Conservation (phyloP, 2,113 vertebrate species). For the Ciconia maguari region DNA sequence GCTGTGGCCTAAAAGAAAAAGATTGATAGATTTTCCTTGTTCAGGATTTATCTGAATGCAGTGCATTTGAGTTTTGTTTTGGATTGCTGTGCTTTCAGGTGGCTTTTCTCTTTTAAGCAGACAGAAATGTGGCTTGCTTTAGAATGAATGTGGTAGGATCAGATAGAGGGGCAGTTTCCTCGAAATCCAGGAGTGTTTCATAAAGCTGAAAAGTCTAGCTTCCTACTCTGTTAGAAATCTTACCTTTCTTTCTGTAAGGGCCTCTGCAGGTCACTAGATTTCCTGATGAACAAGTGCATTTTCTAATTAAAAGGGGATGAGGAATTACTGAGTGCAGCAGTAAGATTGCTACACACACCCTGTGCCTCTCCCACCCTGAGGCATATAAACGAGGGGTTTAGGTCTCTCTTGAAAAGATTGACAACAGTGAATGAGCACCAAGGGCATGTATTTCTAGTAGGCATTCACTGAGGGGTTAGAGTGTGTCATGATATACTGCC, state of each 20-base stretch:
- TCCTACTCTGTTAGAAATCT: not conserved
- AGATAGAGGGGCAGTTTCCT: not conserved
- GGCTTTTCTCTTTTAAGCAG: not conserved
- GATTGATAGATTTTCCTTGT: not conserved
- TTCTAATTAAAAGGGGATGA: not conserved
- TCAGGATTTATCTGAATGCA: not conserved
- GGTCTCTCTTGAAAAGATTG: not conserved
- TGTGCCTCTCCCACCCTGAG: not conserved
- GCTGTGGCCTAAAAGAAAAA: not conserved
- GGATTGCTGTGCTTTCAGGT: not conserved
- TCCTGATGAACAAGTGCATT: not conserved
- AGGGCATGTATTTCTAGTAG: not conserved
- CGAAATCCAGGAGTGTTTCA: fast-evolving
- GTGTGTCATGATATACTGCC: not conserved
- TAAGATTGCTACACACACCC: fast-evolving
- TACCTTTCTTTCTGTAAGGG: not conserved
- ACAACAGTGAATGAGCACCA: not conserved
- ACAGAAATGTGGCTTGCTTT: not conserved
- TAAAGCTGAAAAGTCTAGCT: not conserved
- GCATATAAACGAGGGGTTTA: not conserved
- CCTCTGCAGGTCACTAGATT: not conserved
- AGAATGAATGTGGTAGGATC: not conserved
- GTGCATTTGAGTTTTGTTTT: not conserved
- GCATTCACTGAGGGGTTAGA: not conserved
- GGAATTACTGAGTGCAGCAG: not conserved